Evolutionary conservation across 2,888 invertebrate species (phyloP).

Genomic region (Eumerus sabulonum): DNA sequence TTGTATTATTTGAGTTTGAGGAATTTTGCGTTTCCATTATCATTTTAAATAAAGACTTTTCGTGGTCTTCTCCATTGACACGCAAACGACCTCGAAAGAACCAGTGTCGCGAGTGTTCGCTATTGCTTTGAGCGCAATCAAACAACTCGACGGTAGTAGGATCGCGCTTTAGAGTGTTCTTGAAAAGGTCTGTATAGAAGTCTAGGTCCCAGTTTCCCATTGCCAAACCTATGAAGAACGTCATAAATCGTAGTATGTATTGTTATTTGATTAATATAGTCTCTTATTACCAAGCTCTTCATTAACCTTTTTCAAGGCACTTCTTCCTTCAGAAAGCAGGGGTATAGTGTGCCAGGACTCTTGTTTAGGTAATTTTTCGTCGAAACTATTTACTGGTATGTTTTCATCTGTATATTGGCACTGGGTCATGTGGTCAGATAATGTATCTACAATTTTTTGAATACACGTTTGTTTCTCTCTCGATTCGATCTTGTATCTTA

Average conservation of each 20-base stretch:
- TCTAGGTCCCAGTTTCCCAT: conserved; percentile 96
- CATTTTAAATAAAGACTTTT: conserved; percentile 94
- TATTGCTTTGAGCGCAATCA: conserved; percentile 98
- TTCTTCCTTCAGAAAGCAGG: conserved; percentile 86
- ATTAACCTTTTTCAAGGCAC: conserved; percentile 91
- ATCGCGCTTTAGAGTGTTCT: conserved; percentile 89
- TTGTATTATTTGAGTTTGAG: conserved; percentile 95
- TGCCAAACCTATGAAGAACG: conserved; percentile 86
- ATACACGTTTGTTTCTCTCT: conserved; percentile 35
- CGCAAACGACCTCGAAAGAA: conserved; percentile 96
- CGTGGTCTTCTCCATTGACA: conserved; percentile 87
- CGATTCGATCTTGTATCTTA: conserved; percentile 85
- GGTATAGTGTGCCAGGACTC: conserved; percentile 92
- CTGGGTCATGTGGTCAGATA: conserved; percentile 97
- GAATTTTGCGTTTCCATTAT: conserved; percentile 92
- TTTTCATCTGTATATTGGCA: conserved; percentile 87
- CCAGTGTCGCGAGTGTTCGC: conserved; percentile 99
- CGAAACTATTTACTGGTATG: conserved; percentile 83
- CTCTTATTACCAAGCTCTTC: conserved; percentile 82
- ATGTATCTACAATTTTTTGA: conserved; percentile 80
- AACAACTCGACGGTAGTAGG: conserved; percentile 99
- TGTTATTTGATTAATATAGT: background rate
- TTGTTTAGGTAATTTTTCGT: conserved; percentile 84
- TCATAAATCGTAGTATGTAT: conserved; percentile 13
- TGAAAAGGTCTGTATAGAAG: conserved; percentile 93